phyloP scores from a whole-genome alignment of 2,888 invertebrate genomes.

The Macrophya annulata region DNA sequence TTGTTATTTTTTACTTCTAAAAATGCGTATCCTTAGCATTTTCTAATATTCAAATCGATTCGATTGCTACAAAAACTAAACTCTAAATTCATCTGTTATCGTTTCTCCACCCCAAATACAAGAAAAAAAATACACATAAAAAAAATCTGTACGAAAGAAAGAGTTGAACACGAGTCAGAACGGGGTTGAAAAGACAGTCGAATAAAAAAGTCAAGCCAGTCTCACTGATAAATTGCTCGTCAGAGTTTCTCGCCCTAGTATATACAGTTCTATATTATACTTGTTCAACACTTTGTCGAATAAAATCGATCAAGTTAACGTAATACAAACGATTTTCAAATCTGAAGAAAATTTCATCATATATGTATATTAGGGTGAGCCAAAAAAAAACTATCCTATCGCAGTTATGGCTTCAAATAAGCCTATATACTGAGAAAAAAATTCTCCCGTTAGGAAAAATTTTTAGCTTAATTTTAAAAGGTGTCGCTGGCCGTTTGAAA shows the following conservation, averaged over 20 bases:
- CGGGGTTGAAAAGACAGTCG: constrained; percentile 15
- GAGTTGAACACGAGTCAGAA: background rate
- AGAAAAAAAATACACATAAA: background rate
- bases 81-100: constrained; percentile 7
- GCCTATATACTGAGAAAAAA: too few relatives aligned
- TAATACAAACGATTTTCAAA: background rate
- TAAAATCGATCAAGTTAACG: constrained; percentile 32
- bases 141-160: constrained; percentile 5
- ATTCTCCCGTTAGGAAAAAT: too few relatives aligned
- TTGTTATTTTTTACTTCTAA: too few relatives aligned
- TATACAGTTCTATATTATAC: constrained; percentile 14
- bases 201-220: constrained; percentile 21
- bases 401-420: too few relatives aligned
- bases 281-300: constrained; percentile 16
- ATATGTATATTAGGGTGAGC: too few relatives aligned
- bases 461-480: too few relatives aligned
- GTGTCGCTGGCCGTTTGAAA: too few relatives aligned
- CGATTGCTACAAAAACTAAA: background rate
- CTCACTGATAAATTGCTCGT: constrained; percentile 43
- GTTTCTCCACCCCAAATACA: background rate
- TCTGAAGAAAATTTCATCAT: background rate
- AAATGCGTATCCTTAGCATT: background rate
- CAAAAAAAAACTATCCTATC: too few relatives aligned
- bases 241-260: constrained; percentile 28
- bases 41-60: constrained; percentile 29